A percentile compares a stretch with the other conserved stretches of the same genome.
phyloP scores from a whole-genome alignment of 1,140 invertebrate genomes.

The Nephila pilipes region DNA sequence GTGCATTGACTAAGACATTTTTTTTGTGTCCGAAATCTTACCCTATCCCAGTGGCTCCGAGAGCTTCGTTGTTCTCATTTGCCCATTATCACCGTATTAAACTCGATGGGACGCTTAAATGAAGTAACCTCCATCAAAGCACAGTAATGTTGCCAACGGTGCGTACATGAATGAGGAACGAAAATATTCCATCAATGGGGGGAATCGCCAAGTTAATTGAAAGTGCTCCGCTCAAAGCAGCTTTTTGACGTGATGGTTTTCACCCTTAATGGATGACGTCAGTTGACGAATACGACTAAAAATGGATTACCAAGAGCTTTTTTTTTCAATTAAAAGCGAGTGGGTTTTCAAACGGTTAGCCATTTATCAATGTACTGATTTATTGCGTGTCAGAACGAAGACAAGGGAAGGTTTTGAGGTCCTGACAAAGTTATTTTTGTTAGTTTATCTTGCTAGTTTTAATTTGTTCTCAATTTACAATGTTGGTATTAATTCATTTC shows the following conservation, averaged over 20 bases:
- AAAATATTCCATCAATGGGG: not conserved
- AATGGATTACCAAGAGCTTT: slow-evolving; percentile 5
- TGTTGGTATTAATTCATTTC: too few relatives aligned
- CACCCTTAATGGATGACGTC: not conserved
- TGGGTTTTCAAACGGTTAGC: not conserved
- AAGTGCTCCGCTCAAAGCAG: not conserved
- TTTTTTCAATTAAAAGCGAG: not conserved
- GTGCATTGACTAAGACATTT: too few relatives aligned
- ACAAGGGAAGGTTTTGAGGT: not conserved
- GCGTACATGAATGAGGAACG: not conserved
- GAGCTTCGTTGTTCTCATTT: not conserved
- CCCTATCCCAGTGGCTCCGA: not conserved
- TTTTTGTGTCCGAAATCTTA: not conserved
- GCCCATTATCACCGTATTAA: not conserved
- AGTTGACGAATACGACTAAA: not conserved
- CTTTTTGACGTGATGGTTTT: not conserved
- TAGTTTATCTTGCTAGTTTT: too few relatives aligned
- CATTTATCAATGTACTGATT: not conserved
- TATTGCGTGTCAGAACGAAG: not conserved
- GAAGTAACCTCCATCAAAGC: not conserved
- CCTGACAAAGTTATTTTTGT: too few relatives aligned
- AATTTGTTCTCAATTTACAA: too few relatives aligned
- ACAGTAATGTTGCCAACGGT: not conserved
- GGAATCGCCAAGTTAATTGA: not conserved
- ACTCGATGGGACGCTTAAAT: not conserved